Evolutionary conservation across 2,113 vertebrate species (phyloP).

Genomic region (Leucoraja erinaceus): DNA sequence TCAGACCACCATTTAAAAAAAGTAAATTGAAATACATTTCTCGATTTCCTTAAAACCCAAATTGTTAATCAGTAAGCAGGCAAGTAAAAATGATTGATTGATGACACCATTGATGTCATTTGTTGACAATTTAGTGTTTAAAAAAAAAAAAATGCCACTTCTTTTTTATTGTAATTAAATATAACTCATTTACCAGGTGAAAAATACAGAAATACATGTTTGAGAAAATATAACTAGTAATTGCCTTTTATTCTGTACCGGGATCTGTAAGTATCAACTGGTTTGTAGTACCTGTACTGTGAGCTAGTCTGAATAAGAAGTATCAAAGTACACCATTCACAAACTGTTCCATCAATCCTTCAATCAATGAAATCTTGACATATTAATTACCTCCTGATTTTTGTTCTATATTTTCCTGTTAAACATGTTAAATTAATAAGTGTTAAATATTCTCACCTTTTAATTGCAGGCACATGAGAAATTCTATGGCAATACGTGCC

Average conservation of each 20-base stretch:
- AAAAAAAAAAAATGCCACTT: background rate
- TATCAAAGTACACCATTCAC: background rate
- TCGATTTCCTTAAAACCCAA: background rate
- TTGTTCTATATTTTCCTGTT: background rate
- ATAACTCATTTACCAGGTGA: background rate
- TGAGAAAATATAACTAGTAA: background rate
- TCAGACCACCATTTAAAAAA: background rate
- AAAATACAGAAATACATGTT: background rate
- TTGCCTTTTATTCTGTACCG: background rate
- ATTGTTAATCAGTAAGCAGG: no score
- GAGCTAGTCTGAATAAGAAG: background rate
- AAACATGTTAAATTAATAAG: background rate
- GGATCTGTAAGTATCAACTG: background rate
- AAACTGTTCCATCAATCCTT: background rate
- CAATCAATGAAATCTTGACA: background rate
- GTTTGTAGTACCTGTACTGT: background rate
- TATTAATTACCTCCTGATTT: no score
- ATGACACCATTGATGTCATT: no score
- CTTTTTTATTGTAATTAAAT: background rate
- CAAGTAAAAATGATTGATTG: no score
- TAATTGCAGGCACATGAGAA: slow-evolving; percentile 79
- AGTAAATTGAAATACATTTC: background rate
- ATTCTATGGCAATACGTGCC: slow-evolving; percentile 71
- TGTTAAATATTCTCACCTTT: slow-evolving; percentile 66
- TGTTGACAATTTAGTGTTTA: no score